phyloP scores from a whole-genome alignment of 1,140 invertebrate species.

The Aphelenchoides fujianensis region DNA sequence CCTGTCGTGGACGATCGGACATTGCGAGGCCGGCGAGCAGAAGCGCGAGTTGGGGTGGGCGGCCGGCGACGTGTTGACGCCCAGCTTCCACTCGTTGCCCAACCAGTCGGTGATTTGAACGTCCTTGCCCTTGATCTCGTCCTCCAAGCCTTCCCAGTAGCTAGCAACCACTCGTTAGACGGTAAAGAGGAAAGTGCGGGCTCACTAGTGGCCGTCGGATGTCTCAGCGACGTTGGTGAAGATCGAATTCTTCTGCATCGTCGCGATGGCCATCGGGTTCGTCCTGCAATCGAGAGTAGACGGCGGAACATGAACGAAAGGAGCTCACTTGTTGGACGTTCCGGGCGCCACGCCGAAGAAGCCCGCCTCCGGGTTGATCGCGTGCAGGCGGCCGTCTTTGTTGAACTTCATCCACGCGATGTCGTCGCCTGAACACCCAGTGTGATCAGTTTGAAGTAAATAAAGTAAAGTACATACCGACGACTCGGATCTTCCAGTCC shows the following conservation, averaged over 20 bases:
- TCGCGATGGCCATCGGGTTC: slow-evolving; percentile 95
- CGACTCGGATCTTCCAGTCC: slow-evolving; percentile 76
- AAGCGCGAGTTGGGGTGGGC: slow-evolving; percentile 94
- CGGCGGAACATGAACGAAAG: background rate
- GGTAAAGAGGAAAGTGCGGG: too few species aligned
- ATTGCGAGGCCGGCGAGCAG: slow-evolving; percentile 85
- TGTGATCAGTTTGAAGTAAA: too few species aligned
- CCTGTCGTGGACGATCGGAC: slow-evolving; percentile 83
- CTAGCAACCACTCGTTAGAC: too few species aligned
- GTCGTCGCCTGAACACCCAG: too few species aligned
- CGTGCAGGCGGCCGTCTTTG: slow-evolving; percentile 78
- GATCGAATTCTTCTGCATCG: slow-evolving; percentile 85
- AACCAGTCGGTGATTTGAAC: too few species aligned
- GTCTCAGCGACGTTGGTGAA: slow-evolving; percentile 98
- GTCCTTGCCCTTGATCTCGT: too few species aligned
- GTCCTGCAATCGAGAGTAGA: slow-evolving; percentile 11
- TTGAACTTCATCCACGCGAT: slow-evolving; percentile 85
- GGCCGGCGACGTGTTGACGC: slow-evolving; percentile 72
- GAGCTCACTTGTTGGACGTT: slow-evolving; percentile 73
- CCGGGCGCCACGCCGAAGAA: slow-evolving; percentile 99
- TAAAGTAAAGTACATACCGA: too few species aligned
- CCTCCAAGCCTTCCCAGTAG: too few species aligned
- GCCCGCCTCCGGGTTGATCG: slow-evolving; percentile 97
- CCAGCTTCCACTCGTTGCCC: slow-evolving; percentile 69
- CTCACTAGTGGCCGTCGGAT: slow-evolving; percentile 79